Evolutionary conservation across 2,888 invertebrate species (phyloP).

Genomic region (Chymomyza fuscimana): DNA sequence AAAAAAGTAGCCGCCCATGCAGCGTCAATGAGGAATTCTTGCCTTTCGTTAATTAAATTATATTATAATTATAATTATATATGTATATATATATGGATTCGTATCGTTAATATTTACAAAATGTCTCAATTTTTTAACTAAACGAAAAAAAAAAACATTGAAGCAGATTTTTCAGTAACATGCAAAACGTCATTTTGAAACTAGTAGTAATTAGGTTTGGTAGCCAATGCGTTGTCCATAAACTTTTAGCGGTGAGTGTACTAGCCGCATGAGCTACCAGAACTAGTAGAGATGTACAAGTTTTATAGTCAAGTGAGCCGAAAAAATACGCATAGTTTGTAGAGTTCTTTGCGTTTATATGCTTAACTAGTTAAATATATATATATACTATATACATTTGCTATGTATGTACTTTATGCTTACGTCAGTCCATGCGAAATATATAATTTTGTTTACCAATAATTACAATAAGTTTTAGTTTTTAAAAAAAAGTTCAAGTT

Average conservation of each 20-base stretch:
- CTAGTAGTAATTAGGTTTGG: slow-evolving; percentile 34
- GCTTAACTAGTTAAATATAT: slow-evolving; percentile 9
- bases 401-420: slow-evolving; percentile 46
- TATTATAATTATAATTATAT: neutral
- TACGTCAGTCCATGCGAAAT: slow-evolving; percentile 60
- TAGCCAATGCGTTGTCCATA: slow-evolving; percentile 48
- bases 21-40: slow-evolving; percentile 65
- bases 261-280: slow-evolving; percentile 26
- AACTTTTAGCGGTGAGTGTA: slow-evolving; percentile 10
- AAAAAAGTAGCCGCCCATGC: slow-evolving; percentile 59
- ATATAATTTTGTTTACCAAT: slow-evolving; percentile 29
- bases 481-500: slow-evolving; percentile 31
- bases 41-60: slow-evolving; percentile 41
- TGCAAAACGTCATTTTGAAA: slow-evolving; percentile 69
- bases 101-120: slow-evolving; percentile 61
- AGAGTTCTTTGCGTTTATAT: slow-evolving; percentile 12
- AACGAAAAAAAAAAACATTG: slow-evolving; percentile 55
- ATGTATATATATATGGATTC: slow-evolving; percentile 5
- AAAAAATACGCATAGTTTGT: slow-evolving; percentile 25
- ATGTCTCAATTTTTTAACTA: slow-evolving; percentile 33
- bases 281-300: neutral
- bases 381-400: slow-evolving; percentile 31
- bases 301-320: slow-evolving; percentile 3
- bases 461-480: slow-evolving; percentile 36
- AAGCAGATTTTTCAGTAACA: slow-evolving; percentile 75